Conservation (phyloP, 2,888 invertebrate genomes). For the Halictus ligatus region DNA sequence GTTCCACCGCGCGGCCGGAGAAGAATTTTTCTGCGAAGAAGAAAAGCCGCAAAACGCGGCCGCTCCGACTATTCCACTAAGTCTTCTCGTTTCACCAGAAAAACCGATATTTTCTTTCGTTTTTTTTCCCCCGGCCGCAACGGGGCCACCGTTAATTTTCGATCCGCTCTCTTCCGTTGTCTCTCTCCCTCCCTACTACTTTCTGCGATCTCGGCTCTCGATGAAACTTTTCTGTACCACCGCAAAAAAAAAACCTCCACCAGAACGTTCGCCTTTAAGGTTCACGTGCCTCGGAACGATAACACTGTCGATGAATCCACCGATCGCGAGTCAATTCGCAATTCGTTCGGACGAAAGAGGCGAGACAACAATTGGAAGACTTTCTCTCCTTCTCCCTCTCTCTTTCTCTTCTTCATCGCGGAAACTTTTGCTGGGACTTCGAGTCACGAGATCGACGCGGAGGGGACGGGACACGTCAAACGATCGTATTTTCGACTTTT, state of each 20-base stretch:
- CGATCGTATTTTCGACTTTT: background rate
- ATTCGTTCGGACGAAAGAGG: background rate
- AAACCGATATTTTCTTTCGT: constrained; percentile 47
- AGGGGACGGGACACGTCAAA: too few species aligned
- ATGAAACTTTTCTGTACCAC: background rate
- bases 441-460: background rate
- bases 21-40: constrained; percentile 7
- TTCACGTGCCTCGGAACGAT: background rate
- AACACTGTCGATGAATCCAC: background rate
- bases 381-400: background rate
- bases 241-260: background rate
- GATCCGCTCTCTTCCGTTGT: background rate
- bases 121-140: background rate
- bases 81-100: constrained; percentile 32
- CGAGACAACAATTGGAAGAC: background rate
- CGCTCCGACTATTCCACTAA: constrained; percentile 18
- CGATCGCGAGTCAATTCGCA: background rate
- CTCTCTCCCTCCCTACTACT: background rate
- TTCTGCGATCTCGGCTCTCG: background rate
- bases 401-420: background rate
- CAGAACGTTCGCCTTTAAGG: background rate
- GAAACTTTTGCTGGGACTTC: background rate
- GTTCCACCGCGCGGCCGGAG: background rate
- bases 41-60: background rate
- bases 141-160: constrained; percentile 15